These are phyloP conservation scores for Hiodon tergisus DNA, from an alignment of 2,113 vertebrate genomes.

Conservation along the genomic window DNA sequence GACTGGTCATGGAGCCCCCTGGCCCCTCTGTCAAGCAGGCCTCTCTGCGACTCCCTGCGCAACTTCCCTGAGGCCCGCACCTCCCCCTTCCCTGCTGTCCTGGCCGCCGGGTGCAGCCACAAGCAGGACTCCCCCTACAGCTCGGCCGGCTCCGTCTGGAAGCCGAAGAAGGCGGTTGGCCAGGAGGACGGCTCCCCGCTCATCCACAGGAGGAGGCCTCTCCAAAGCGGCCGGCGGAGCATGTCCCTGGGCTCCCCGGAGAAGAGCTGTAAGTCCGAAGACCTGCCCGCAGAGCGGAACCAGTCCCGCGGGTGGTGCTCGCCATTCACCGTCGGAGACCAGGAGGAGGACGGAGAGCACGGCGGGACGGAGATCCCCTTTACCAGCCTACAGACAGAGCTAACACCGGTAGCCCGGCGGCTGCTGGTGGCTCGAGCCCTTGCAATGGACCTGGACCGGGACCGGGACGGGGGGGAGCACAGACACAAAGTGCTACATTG, in stretches of 20 bases:
- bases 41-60: slow-evolving; percentile 39
- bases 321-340: slow-evolving; percentile 12
- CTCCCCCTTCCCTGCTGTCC: background rate
- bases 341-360: slow-evolving; percentile 35
- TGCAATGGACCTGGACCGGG: slow-evolving; percentile 66
- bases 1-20: slow-evolving; percentile 55
- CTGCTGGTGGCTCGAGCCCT: slow-evolving; percentile 79
- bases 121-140: slow-evolving; percentile 45
- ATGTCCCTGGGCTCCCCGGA: slow-evolving; percentile 62
- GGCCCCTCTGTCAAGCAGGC: slow-evolving; percentile 53
- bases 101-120: slow-evolving; percentile 37
- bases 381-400: slow-evolving; percentile 61
- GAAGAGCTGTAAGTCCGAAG: slow-evolving; percentile 32
- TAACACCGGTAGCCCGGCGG: slow-evolving; percentile 68
- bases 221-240: slow-evolving; percentile 64
- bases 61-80: slow-evolving; percentile 37
- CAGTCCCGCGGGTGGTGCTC: background rate
- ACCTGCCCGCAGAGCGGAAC: background rate
- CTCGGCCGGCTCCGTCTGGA: slow-evolving; percentile 52
- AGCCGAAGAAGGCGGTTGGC: slow-evolving; percentile 48
- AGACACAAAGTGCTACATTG: slow-evolving; percentile 72
- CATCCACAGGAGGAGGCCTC: slow-evolving; percentile 38
- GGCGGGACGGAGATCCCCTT: slow-evolving; percentile 48
- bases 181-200: slow-evolving; percentile 37
- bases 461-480: slow-evolving; percentile 64